Base-by-base conservation (phyloP, 2,888 invertebrate genomes). In the Macrosoma leucophasiata region DNA sequence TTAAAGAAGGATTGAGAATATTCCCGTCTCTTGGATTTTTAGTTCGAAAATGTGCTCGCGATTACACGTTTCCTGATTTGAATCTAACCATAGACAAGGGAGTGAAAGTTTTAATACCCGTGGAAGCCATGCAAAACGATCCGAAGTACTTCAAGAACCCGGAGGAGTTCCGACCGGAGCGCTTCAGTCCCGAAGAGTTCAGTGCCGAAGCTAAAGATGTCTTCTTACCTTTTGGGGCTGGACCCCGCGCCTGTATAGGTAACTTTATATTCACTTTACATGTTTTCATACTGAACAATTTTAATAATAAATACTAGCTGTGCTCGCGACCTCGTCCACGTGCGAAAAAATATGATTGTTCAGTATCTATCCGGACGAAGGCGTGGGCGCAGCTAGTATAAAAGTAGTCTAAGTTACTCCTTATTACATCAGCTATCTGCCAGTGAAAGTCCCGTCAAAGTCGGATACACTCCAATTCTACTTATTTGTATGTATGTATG, bases 91-190 rank as follows among this genome's bases (percentile, higher is more conserved):
- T 62, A 9, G 56, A 55, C 10, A 41, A 46, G 30, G 55, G 49
- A 3, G 49, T 58, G 3, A 29, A 14, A 1, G 29, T 60, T 3
- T 7, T 57, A 6, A 46, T 62, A 13, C 52, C 59, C 1, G 29
- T 50, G 8, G 52, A 57, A 29, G 57, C 55, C 0, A 33, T 62
- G 23, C 61, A 60, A 8, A 51, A 50, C 24, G 62, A 62, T 25
- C 49, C 52, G 22, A 45, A 48, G 17, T 56, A 53, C 32, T 62
- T 55, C 31, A 41, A 47, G 1, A 40, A 48, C 0, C 58, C 59
- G 2, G 35, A 47, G 2, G 43, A 51, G 36, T 61, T 61, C 38
- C 36, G 41, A 0, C 60, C 60, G 0, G 59, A 62, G 12, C 42
- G 61, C 13, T 62, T 61, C 7, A 20, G 22, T 13, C 32, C 35